These are phyloP conservation scores for Nycticryphes semicollaris DNA, from an alignment of 2,113 vertebrate genomes.

Conservation along the genomic window DNA sequence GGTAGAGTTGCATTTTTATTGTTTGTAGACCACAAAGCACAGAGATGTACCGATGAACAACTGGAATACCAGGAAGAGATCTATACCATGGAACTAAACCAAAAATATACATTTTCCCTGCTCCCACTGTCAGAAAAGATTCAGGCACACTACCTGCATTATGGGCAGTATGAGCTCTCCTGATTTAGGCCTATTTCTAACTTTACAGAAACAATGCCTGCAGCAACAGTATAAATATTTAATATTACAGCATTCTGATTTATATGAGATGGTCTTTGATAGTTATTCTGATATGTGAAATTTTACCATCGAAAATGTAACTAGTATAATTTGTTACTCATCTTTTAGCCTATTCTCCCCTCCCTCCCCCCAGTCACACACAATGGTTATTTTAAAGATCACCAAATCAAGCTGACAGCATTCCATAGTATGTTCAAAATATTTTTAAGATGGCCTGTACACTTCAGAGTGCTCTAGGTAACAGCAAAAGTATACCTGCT, in stretches of 20 bases:
- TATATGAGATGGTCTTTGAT: neutral
- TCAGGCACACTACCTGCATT: no score
- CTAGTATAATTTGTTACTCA: neutral
- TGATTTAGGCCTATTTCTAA: rapidly evolving
- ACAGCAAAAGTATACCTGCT: neutral
- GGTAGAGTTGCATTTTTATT: neutral
- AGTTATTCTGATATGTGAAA: neutral
- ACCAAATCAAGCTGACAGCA: neutral
- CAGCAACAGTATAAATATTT: neutral
- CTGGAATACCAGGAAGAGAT: neutral
- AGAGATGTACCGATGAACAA: neutral
- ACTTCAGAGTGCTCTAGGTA: neutral
- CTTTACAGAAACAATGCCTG: neutral
- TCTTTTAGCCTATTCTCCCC: neutral
- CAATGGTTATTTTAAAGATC: neutral
- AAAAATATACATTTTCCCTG: neutral
- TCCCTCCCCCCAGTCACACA: neutral
- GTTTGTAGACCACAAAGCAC: neutral
- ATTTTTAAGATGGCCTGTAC: neutral
- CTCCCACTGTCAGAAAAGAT: neutral
- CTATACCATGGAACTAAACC: neutral
- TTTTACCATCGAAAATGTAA: neutral
- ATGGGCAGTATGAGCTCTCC: rapidly evolving
- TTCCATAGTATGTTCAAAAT: neutral
- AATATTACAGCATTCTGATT: neutral